Conservation (phyloP, 2,888 invertebrate genomes). For the Drosophila infuscata region DNA sequence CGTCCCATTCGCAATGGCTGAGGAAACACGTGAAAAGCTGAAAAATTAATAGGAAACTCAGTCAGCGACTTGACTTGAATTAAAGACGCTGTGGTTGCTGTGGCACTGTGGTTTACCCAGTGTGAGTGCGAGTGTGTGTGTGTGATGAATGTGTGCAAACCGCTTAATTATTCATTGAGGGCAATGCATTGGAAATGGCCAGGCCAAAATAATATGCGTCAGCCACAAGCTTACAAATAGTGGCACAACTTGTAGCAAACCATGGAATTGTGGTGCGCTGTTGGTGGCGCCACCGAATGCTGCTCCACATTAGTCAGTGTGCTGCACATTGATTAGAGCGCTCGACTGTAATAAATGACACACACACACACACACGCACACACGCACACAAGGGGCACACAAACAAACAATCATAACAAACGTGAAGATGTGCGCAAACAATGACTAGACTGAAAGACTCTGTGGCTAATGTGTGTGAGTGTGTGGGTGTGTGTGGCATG, state of each 20-base stretch:
- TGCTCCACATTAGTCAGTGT: constrained; percentile 58
- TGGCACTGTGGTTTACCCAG: constrained; percentile 43
- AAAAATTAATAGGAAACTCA: constrained; percentile 46
- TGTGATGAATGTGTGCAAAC: constrained; percentile 66
- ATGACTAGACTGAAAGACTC: constrained; percentile 18
- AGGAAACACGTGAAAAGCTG: constrained; percentile 33
- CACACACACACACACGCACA: constrained; percentile 5
- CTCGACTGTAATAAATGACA: constrained; percentile 53
- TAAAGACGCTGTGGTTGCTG: constrained; percentile 64
- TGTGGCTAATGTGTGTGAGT: not conserved
- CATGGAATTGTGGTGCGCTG: constrained; percentile 58
- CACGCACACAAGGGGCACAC: constrained; percentile 24
- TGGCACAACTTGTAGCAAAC: constrained; percentile 45
- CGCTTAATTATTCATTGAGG: constrained; percentile 79
- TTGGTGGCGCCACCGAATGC: constrained; percentile 23
- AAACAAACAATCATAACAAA: constrained; percentile 54
- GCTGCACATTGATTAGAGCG: constrained; percentile 62
- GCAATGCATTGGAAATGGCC: constrained; percentile 73
- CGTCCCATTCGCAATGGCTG: constrained; percentile 62
- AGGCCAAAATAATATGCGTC: constrained; percentile 19
- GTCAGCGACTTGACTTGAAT: constrained; percentile 38
- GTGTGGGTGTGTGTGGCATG: not conserved
- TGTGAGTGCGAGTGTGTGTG: not conserved
- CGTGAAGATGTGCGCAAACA: constrained; percentile 38
- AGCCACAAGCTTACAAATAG: constrained; percentile 70